phyloP scores from a whole-genome alignment of 2,113 vertebrate genomes.

The Hippocampus barbouri region DNA sequence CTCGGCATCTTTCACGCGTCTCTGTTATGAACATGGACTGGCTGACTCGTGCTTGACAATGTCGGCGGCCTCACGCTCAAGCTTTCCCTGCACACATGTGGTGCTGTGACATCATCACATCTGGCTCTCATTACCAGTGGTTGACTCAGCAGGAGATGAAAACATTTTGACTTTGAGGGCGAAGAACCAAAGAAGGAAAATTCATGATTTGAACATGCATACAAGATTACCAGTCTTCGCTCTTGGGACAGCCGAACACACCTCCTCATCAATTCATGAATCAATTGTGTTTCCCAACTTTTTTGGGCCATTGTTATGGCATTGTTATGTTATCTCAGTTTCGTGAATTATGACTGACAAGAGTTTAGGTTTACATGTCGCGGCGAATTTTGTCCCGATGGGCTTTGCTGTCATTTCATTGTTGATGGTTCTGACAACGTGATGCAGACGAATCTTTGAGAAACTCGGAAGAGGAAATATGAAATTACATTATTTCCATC shows the following conservation, averaged over 20 bases:
- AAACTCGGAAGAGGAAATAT: too few relatives aligned
- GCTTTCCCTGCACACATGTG: conserved; percentile 38
- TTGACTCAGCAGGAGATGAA: conserved; percentile 38
- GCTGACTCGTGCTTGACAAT: conserved; percentile 12
- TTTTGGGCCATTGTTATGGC: too few relatives aligned
- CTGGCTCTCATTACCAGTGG: conserved; percentile 54
- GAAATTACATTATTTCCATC: too few relatives aligned
- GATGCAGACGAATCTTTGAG: too few relatives aligned
- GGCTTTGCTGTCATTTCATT: too few relatives aligned
- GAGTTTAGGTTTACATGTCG: too few relatives aligned
- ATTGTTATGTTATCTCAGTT: too few relatives aligned
- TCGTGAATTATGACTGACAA: too few relatives aligned
- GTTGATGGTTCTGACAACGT: too few relatives aligned
- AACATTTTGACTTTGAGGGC: conserved; percentile 18
- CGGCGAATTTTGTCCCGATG: too few relatives aligned
- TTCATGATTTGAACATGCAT: not conserved
- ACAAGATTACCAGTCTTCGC: not conserved
- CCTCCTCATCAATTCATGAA: not conserved
- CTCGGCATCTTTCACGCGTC: conserved; percentile 11
- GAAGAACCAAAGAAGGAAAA: conserved; percentile 11
- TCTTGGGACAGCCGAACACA: not conserved
- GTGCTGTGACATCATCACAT: conserved; percentile 66
- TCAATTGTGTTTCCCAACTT: too few relatives aligned
- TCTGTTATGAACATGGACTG: conserved; percentile 40
- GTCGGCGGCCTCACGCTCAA: conserved; percentile 36